Evolutionary conservation across 2,113 vertebrate genomes (phyloP), one percentile per base, ranked within the genome.

Genomic region (Malurus alboscapulatus): DNA sequence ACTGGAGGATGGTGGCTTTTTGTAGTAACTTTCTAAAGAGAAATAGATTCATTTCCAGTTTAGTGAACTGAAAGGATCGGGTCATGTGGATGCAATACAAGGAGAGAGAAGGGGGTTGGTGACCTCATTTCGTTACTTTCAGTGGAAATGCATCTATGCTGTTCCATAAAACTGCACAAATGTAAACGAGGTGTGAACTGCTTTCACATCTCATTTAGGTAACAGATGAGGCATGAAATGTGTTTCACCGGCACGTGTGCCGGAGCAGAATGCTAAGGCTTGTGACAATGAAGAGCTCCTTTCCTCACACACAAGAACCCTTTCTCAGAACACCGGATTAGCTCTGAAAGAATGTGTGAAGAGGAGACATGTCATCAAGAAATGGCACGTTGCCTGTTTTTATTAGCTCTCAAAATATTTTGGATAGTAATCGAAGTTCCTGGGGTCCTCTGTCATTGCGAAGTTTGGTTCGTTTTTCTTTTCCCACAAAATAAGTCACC

Each of bases 191-290:
- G 96, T 98, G 97, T 97, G 97, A 98, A 97, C 96, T 97, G 96
- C 96, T 97, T 97, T 98, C 97, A 97, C 96, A 97, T 98, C 96
- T 98, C 97, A 98, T 98, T 98, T 97, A 97, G 95, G 95, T 94
- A 97, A 97, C 96, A 97, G 96, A 98, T 97, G 97, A 98, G 96
- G 96, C 97, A 96, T 97, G 97, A 98, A 98, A 98, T 97, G 95
- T 96, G 93, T 97, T 97, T 97, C 96, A 93, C 74, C 95, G 96
- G 94, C 96, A 95, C 51, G 15, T 53, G 92, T 92, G 95, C 92
- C 84, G 74, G 71, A 95, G 88, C 91, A 68, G 85, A 82, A 83
- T 66, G 95, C 91, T 96, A 87, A 96, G 54, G 72, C 87, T 85
- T 58, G n/a, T 92, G 94, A 91, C 91, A 94, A 63, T 73, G 96